Conservation (phyloP, 2,888 invertebrate species). For the Luperina testacea region DNA sequence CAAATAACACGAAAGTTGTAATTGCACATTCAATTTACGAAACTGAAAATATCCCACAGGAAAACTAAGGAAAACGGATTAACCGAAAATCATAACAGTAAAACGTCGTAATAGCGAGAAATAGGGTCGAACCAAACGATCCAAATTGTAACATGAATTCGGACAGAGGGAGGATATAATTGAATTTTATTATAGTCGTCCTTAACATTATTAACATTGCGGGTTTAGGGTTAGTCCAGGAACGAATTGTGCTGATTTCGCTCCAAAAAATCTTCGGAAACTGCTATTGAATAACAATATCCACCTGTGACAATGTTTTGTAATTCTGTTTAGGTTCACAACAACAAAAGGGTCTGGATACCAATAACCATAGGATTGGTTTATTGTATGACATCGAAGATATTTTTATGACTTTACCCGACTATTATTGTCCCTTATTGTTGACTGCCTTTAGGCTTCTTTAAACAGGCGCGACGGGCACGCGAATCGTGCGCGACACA, state of each 20-base stretch:
- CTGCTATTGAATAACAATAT: slow-evolving; percentile 77
- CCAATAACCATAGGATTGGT: neutral
- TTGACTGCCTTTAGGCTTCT: neutral
- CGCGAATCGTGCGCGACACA: too few species aligned
- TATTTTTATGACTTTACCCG: neutral
- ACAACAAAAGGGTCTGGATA: slow-evolving; percentile 60
- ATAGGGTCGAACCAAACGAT: slow-evolving; percentile 67
- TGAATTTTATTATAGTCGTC: slow-evolving; percentile 77
- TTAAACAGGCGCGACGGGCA: too few species aligned
- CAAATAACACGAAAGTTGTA: neutral
- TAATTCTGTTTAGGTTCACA: slow-evolving; percentile 70
- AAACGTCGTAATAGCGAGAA: slow-evolving; percentile 68
- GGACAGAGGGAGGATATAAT: slow-evolving; percentile 74
- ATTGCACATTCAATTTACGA: slow-evolving; percentile 16
- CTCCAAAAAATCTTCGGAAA: slow-evolving; percentile 70
- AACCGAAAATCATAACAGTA: slow-evolving; percentile 69
- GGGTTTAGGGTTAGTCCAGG: slow-evolving; percentile 71
- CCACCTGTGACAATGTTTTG: slow-evolving; percentile 68
- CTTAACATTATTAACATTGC: slow-evolving; percentile 75
- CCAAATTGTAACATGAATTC: slow-evolving; percentile 69
- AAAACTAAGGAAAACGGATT: slow-evolving; percentile 68
- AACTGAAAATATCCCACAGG: slow-evolving; percentile 18
- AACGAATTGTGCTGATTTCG: slow-evolving; percentile 72
- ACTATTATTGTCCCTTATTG: neutral
- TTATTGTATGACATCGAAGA: neutral